Conservation (phyloP, 2,888 invertebrate genomes). For the Noctua pronuba region DNA sequence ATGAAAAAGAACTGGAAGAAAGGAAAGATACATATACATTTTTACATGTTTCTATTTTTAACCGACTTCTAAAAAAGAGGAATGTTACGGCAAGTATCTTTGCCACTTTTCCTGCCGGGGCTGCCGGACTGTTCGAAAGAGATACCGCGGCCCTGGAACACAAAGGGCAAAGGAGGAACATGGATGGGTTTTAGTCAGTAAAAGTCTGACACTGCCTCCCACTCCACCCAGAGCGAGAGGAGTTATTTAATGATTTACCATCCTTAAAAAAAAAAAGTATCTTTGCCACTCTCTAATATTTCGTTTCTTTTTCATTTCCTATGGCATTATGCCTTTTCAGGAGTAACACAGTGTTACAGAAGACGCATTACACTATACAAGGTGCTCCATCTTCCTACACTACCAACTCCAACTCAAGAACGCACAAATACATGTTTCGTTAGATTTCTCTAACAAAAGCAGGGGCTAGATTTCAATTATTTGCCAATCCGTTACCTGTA, state of each 20-base stretch:
- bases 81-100: not conserved
- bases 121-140: too few relatives aligned
- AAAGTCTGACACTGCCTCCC: too few relatives aligned
- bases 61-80: not conserved
- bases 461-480: constrained; percentile 84
- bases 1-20: not conserved
- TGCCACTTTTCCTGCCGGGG: too few relatives aligned
- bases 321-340: not conserved
- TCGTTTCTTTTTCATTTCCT: not conserved
- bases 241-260: too few relatives aligned
- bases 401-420: constrained; percentile 53
- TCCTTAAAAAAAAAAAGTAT: too few relatives aligned
- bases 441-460: constrained; percentile 73
- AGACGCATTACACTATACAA: constrained; percentile 1
- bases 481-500: constrained; percentile 82
- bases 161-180: too few relatives aligned
- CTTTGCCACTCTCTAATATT: not conserved
- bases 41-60: not conserved
- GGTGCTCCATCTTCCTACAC: constrained; percentile 59
- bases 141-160: too few relatives aligned
- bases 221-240: too few relatives aligned
- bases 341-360: not conserved
- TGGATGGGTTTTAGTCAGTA: too few relatives aligned
- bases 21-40: not conserved
- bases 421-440: constrained; percentile 71